A percentile compares a stretch with the other conserved stretches of the same genome.
Conservation (phyloP, 2,113 vertebrate genomes). For the Gnathonemus echidnorhynchus region DNA sequence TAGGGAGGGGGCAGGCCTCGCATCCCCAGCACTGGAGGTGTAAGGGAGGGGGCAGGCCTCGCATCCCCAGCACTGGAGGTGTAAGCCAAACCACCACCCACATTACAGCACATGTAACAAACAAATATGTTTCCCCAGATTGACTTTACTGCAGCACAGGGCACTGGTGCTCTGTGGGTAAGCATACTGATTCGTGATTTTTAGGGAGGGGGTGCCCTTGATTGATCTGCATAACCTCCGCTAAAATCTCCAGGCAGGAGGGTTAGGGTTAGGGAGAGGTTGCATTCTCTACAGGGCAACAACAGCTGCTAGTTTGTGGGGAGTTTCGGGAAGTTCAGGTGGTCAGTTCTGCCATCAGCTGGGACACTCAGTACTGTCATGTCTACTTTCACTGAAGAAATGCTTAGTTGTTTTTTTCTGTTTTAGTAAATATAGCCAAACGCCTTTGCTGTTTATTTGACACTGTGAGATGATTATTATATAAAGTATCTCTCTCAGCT, state of each 20-base stretch:
- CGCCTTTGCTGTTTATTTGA: not conserved
- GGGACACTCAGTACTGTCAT: not conserved
- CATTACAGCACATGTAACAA: not conserved
- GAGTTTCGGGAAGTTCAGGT: not conserved
- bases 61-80: not conserved
- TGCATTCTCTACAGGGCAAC: not conserved
- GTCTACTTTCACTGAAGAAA: not conserved
- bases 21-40: too few relatives aligned
- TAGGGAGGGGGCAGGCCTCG: not conserved
- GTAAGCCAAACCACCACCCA: not conserved
- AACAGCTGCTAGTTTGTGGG: not conserved
- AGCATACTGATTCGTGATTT: not conserved
- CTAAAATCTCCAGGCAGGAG: not conserved
- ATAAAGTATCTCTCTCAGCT: slow-evolving; percentile 37
- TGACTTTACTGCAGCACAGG: not conserved
- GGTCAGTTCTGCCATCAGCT: not conserved
- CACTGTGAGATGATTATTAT: not conserved
- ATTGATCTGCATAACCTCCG: not conserved
- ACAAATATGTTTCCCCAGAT: not conserved
- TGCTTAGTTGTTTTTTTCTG: not conserved
- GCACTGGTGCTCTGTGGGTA: not conserved
- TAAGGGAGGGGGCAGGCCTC: not conserved
- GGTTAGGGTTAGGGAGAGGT: not conserved
- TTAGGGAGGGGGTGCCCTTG: not conserved
- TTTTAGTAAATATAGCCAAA: not conserved